Percentiles rank a stretch among this genome's conserved stretches.
Evolutionary conservation across 37 sponge, comb jelly and placozoan genomes (phyloP).

Genomic region (Geodia barretti): DNA sequence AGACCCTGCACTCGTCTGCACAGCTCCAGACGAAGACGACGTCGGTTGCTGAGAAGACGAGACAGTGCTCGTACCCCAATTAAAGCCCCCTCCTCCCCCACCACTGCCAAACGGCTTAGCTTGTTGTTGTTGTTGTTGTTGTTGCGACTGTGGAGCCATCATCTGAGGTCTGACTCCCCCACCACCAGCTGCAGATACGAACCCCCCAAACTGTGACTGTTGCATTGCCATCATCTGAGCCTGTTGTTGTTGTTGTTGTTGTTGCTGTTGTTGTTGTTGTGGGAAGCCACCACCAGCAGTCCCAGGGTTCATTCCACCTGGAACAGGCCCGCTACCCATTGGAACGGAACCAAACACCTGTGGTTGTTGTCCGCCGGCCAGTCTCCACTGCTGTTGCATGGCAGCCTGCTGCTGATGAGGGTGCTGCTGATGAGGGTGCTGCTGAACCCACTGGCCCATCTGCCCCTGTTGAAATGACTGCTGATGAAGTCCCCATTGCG

Average conservation of each 20-base stretch:
- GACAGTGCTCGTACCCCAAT: not conserved
- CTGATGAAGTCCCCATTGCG: not conserved
- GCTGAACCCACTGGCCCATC: not conserved
- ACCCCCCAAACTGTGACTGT: too few species aligned
- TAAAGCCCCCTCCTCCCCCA: constrained; percentile 5
- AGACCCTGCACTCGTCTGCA: not conserved
- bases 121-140: constrained; percentile 7
- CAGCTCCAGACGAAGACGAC: not conserved
- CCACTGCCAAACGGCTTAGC: not conserved
- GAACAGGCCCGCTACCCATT: not conserved
- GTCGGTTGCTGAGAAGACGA: not conserved
- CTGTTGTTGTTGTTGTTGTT: not conserved
- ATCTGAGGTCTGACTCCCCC: too few species aligned
- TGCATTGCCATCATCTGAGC: too few species aligned
- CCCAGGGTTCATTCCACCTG: not conserved
- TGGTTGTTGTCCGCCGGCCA: not conserved
- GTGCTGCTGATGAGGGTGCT: not conserved
- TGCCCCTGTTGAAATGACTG: constrained; percentile 15
- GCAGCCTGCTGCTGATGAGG: not conserved
- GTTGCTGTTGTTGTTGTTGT: constrained; percentile 19
- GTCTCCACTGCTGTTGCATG: constrained; percentile 14
- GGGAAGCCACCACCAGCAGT: not conserved
- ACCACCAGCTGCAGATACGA: too few species aligned
- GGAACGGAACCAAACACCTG: constrained; percentile 9
- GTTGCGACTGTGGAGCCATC: not conserved